Conservation (phyloP, 2,797 vertebrate species). For the Lacerta bilineata region DNA sequence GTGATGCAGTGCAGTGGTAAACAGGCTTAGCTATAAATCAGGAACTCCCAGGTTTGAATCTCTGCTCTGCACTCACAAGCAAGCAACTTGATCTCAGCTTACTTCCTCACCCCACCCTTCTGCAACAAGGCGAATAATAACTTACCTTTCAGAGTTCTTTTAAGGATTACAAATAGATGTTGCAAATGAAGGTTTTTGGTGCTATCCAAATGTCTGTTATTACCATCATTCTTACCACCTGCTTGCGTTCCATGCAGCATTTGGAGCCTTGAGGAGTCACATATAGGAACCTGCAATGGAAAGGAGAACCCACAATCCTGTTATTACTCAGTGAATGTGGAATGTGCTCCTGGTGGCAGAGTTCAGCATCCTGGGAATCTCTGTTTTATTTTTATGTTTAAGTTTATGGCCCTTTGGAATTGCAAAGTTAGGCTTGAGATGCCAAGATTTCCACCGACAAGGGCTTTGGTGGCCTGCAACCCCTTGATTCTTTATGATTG, state of each 20-base stretch:
- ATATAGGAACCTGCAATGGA: neutral
- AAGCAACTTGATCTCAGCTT: neutral
- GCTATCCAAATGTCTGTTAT: neutral
- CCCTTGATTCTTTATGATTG: neutral
- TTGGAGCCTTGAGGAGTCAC: neutral
- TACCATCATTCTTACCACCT: neutral
- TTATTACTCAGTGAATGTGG: neutral
- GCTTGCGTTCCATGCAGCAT: neutral
- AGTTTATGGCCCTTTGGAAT: neutral
- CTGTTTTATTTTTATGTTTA: neutral
- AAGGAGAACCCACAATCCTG: neutral
- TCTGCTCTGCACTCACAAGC: neutral
- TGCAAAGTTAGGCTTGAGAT: neutral
- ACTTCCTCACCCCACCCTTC: neutral
- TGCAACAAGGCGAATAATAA: neutral
- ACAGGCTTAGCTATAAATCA: neutral
- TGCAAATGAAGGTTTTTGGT: neutral
- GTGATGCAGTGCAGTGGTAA: neutral
- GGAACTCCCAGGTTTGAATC: neutral
- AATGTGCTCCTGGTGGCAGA: neutral
- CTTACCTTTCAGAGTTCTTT: neutral
- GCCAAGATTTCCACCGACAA: neutral
- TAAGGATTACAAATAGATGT: neutral
- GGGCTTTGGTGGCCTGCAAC: neutral
- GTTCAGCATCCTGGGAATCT: neutral